Percentiles rank a stretch among this genome's conserved stretches.
Conservation (phyloP, 2,888 invertebrate genomes). For the Agrochola lychnidis region DNA sequence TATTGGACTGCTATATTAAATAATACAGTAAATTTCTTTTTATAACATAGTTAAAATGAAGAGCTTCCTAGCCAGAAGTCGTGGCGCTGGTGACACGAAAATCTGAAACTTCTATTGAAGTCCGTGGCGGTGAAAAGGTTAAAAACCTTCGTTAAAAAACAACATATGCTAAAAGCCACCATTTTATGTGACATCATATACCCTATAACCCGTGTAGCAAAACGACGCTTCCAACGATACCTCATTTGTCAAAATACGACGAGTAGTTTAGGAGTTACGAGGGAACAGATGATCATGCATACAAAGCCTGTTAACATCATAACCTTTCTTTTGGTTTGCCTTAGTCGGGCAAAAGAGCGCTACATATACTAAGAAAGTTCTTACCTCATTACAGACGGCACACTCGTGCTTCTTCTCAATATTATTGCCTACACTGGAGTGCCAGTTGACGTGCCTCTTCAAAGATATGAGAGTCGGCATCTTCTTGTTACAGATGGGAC, state of each 20-base stretch:
- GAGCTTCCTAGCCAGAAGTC: too few relatives aligned
- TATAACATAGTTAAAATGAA: too few relatives aligned
- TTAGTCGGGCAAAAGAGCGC: neutral
- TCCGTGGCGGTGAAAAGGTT: too few relatives aligned
- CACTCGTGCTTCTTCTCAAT: slow-evolving; percentile 84
- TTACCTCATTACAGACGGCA: slow-evolving; percentile 87
- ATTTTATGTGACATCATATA: neutral
- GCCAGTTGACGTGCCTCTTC: slow-evolving; percentile 88
- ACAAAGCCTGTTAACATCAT: neutral
- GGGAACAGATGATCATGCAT: neutral
- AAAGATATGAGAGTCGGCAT: slow-evolving; percentile 85
- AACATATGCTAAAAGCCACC: neutral
- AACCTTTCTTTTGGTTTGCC: neutral
- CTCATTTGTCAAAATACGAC: neutral
- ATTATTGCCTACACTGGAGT: slow-evolving; percentile 83
- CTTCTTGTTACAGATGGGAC: slow-evolving; percentile 86
- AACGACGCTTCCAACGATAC: neutral
- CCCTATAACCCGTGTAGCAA: too few relatives aligned
- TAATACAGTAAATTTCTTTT: too few relatives aligned
- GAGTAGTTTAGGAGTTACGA: neutral
- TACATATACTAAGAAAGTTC: slow-evolving; percentile 22
- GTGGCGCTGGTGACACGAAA: too few relatives aligned
- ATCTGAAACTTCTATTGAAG: too few relatives aligned
- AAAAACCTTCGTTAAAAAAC: too few relatives aligned
- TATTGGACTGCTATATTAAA: too few relatives aligned